Base-by-base conservation (phyloP, 1,140 invertebrate species). In the Choristoneura fumiferana region DNA sequence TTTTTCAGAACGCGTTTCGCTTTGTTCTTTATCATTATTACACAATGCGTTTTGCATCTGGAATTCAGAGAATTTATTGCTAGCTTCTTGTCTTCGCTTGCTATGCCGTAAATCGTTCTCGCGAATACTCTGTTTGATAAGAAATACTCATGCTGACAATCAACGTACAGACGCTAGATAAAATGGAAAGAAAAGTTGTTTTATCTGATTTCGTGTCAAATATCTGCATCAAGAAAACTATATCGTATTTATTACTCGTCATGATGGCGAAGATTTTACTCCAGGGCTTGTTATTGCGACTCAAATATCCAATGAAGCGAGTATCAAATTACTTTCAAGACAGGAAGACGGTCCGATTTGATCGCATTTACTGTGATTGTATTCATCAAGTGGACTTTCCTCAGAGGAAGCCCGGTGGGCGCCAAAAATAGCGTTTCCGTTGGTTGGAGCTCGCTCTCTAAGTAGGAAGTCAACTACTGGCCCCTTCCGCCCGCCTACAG, bases 341-440 rank as follows among this genome's bases (percentile, higher is more conserved):
- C 22, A 33, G 43, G 43, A 49, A 33, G 43, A 18, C 43, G 14
- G 43, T n/a, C 43, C 43, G 43, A 59, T 66, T 63, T 68, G 58
- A 74, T 74, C 59, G 61, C 18, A 72, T 64, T 54, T 37, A 66
- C 43, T 49, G 63, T 69, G 63, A 76, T 79, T 76, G 29, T 71
- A 73, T 74, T 75, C 57, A 71, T 60, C 61, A 70, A 69, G 63
- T 69, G 62, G 71, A 86, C 85, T 88, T 88, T 88, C 85, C 81
- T 85, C 78, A 55, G 65, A 85, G 81, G 85, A 87, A 87, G 73
- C 76, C 5, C 76, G 70, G 73, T 79, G 78, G 80, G 78, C 78
- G 77, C 85, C 85, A 81, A 86, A 88, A 88, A 88, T 87, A 88
- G 85, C 79, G 76, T 78, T 85, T 88, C 85, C 85, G 83, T 63